These are phyloP conservation scores for Sorex araneus DNA, from an alignment of 2,113 vertebrate genomes.

Conservation along the genomic window DNA sequence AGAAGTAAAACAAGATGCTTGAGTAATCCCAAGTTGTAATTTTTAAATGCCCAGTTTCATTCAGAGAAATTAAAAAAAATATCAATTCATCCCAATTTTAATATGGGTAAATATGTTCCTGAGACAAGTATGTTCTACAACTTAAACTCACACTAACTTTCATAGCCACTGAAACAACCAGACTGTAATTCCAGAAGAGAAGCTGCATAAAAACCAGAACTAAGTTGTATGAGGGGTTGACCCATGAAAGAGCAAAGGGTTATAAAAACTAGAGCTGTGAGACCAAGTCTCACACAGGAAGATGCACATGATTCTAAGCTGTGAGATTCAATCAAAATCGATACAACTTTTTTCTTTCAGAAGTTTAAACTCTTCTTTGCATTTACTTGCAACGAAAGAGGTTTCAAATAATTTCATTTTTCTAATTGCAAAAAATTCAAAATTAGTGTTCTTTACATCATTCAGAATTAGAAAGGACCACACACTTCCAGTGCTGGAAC, in stretches of 20 bases:
- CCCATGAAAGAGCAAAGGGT: neutral
- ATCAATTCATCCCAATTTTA: conserved; percentile 23
- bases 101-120: conserved; percentile 21
- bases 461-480: conserved; percentile 8
- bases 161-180: conserved; percentile 18
- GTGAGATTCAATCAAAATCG: neutral
- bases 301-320: neutral
- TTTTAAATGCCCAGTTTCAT: neutral
- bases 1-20: neutral
- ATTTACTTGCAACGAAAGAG: neutral
- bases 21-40: neutral
- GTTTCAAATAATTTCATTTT: conserved; percentile 23
- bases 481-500: no score
- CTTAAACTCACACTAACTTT: conserved; percentile 26
- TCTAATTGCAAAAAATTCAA: conserved; percentile 27
- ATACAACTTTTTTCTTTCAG: neutral
- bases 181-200: neutral
- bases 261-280: conserved; percentile 4
- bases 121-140: conserved; percentile 38
- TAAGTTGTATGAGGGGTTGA: neutral
- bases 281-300: neutral
- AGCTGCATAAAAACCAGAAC: neutral
- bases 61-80: conserved; percentile 26
- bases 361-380: conserved; percentile 57
- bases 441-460: conserved; percentile 1